Evolutionary conservation across 2,113 vertebrate species (phyloP).

Genomic region (Craseonycteris thonglongyai): DNA sequence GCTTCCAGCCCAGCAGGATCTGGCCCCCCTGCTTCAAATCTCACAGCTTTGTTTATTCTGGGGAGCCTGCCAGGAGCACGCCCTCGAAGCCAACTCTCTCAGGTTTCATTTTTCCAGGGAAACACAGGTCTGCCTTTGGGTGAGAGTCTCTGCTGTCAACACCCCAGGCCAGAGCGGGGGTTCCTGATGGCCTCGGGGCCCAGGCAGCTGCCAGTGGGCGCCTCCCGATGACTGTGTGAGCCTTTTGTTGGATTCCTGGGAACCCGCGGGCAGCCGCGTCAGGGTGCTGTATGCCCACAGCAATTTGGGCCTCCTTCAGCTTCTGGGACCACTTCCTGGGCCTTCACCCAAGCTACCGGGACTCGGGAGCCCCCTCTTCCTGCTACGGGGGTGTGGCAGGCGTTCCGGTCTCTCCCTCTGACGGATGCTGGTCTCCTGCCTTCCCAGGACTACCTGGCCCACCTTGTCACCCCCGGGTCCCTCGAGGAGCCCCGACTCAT

Average conservation of each 20-base stretch:
- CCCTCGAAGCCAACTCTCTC: background rate
- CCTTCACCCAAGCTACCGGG: background rate
- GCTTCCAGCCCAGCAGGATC: too few species aligned
- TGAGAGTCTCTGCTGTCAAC: constrained; percentile 16
- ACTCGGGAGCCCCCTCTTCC: background rate
- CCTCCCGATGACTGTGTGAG: background rate
- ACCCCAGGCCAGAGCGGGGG: background rate
- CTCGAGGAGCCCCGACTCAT: background rate
- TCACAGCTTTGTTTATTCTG: background rate
- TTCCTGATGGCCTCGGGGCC: background rate
- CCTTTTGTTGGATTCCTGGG: constrained; percentile 56
- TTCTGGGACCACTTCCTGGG: background rate
- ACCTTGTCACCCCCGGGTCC: background rate
- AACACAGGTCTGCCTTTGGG: background rate
- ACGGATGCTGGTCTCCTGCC: background rate
- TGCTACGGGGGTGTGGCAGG: background rate
- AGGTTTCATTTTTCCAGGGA: constrained; percentile 40
- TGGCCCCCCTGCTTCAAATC: too few species aligned
- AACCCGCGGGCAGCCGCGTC: background rate
- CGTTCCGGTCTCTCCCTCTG: background rate
- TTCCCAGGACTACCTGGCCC: fast-evolving
- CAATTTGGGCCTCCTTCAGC: background rate
- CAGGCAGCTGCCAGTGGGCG: background rate
- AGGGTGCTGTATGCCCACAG: background rate
- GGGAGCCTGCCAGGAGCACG: background rate